phyloP scores from a whole-genome alignment of 2,113 vertebrate species.

The Procavia capensis region DNA sequence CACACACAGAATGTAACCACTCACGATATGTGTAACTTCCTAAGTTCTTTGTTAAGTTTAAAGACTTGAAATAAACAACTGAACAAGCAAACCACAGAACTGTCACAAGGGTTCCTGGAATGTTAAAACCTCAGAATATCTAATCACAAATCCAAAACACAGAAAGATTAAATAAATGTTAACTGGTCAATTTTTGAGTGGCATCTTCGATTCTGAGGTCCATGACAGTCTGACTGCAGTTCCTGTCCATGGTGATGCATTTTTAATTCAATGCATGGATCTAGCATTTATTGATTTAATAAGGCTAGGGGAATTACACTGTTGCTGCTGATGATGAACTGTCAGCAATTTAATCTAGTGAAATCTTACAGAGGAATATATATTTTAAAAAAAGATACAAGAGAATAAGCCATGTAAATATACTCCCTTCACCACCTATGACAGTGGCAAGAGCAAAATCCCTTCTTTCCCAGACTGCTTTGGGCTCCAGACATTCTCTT shows the following conservation, averaged over 20 bases:
- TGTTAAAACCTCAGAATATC: slow-evolving; percentile 26
- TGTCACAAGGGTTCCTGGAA: slow-evolving; percentile 32
- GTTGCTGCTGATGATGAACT: slow-evolving; percentile 78
- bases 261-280: slow-evolving; percentile 79
- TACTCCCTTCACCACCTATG: slow-evolving; percentile 1
- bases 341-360: slow-evolving; percentile 79
- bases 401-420: neutral
- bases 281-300: slow-evolving; percentile 83
- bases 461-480: slow-evolving; percentile 38
- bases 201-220: slow-evolving; percentile 63
- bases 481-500: neutral
- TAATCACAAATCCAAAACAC: slow-evolving; percentile 41
- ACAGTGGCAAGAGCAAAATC: slow-evolving; percentile 26
- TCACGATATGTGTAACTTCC: neutral
- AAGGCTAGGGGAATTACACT: slow-evolving; percentile 76
- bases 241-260: slow-evolving; percentile 63
- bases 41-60: slow-evolving; percentile 30
- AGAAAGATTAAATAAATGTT: slow-evolving; percentile 66
- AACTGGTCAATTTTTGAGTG: slow-evolving; percentile 54
- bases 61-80: slow-evolving; percentile 57
- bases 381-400: neutral
- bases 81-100: slow-evolving; percentile 24
- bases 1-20: neutral
- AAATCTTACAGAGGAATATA: slow-evolving; percentile 69
- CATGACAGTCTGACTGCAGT: slow-evolving; percentile 46